A percentile compares a stretch with the other conserved stretches of the same genome.
These are phyloP conservation scores for Melanogrammus aeglefinus DNA, from an alignment of 2,797 vertebrate species.

Conservation along the genomic window DNA sequence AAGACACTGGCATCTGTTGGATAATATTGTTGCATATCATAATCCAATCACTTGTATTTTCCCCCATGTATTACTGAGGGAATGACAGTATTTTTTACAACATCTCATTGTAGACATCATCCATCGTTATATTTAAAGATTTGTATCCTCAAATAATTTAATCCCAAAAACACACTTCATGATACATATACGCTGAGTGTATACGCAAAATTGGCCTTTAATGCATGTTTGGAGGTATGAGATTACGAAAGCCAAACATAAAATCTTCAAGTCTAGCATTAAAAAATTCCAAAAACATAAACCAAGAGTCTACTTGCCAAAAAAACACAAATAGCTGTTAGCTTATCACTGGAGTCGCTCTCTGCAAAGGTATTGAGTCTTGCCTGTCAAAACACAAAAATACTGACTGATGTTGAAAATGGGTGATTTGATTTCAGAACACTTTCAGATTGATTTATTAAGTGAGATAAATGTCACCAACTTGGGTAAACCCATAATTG, in stretches of 20 bases:
- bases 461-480: slow-evolving; percentile 25
- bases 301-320: slow-evolving; percentile 23
- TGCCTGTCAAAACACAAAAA: slow-evolving; percentile 22
- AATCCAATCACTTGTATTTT: slow-evolving; percentile 10
- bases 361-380: slow-evolving; percentile 15
- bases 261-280: slow-evolving; percentile 19
- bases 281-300: slow-evolving; percentile 32
- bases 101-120: slow-evolving; percentile 2
- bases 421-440: slow-evolving; percentile 23
- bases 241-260: slow-evolving; percentile 27
- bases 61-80: background rate
- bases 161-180: slow-evolving; percentile 23
- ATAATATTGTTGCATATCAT: background rate
- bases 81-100: slow-evolving; percentile 16
- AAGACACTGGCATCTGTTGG: slow-evolving; percentile 13
- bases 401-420: slow-evolving; percentile 31
- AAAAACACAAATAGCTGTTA: slow-evolving; percentile 28
- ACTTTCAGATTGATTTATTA: slow-evolving; percentile 27
- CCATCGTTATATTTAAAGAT: slow-evolving; percentile 6
- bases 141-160: slow-evolving; percentile 17
- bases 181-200: slow-evolving; percentile 12
- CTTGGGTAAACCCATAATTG: slow-evolving; percentile 23
- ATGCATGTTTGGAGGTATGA: slow-evolving; percentile 29
- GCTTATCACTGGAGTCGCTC: slow-evolving; percentile 22
- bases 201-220: slow-evolving; percentile 18